Evolutionary conservation across 2,888 invertebrate species (phyloP), one percentile per base, ranked within the genome.

Genomic region (Blera fallax): DNA sequence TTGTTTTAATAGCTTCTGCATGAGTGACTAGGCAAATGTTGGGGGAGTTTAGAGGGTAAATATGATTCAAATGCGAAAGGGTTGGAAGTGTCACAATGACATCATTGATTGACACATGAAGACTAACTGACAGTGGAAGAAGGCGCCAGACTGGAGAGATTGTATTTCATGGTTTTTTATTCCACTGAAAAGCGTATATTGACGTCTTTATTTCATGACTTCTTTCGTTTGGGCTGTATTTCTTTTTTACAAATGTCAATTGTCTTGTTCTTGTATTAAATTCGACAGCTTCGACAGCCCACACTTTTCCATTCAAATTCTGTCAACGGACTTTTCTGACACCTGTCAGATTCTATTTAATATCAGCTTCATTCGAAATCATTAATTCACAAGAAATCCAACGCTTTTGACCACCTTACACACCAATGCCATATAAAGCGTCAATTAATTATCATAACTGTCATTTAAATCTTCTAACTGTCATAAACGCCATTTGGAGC

Each of bases 1-100:
- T 58, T 58, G 21, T 58, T 70, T 82, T 64, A 77, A 32, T 67
- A 60, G 72, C 78, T 73, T 73, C 58, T 67, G 54, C 73, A 64
- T 64, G 79, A 79, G 24, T 70, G 78, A 24, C 27, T 50, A 6
- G 40, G 24, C 24, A 4, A 24, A 24, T 24, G 24, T 24, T 24
- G 24, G 21, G 21, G 48, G 58, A 56, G 37, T 24, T 14, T 3
- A 40, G 21, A 34, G 58, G 45, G 37, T 24, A 6, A 4, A 40
- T 32, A 3, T 11, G 29, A 52, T 27, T 37, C 29, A 73, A 43
- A 21, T 56, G 34, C 7, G 18, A 24, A 65, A 29, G 50, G 48
- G 50, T 54, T 64, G 5, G 40, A 27, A 43, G 54, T 62, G 65
- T 58, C 40, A 52, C 21, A 48, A 52, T 60, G 48, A 80, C 40